Conservation (phyloP, 2,797 vertebrate genomes). For the Galaxias olidus region DNA sequence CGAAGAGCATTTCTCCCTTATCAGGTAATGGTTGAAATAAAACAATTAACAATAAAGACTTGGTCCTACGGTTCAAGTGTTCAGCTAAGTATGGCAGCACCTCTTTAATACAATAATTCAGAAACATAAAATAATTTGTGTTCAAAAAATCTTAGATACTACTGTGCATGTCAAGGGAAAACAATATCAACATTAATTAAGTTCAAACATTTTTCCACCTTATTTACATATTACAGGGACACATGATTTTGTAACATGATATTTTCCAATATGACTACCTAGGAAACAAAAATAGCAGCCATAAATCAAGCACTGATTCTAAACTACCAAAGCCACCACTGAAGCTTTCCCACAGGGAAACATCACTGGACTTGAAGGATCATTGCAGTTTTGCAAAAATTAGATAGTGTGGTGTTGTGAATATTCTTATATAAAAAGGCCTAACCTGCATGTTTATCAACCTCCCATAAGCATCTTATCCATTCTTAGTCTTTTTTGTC, state of each 20-base stretch:
- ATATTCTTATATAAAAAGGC: slow-evolving; percentile 26
- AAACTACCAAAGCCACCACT: slow-evolving; percentile 1
- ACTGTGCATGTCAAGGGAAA: slow-evolving; percentile 14
- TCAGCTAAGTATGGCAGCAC: too few species aligned
- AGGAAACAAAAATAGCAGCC: neutral
- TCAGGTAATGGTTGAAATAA: too few species aligned
- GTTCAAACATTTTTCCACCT: slow-evolving; percentile 29
- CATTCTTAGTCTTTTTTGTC: slow-evolving; percentile 56
- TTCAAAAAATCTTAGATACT: too few species aligned
- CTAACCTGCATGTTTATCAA: slow-evolving; percentile 9
- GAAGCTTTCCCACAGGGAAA: slow-evolving; percentile 8
- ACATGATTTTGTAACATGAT: slow-evolving; percentile 24
- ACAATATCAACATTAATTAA: slow-evolving; percentile 50
- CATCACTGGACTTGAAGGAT: slow-evolving; percentile 12
- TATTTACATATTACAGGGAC: slow-evolving; percentile 14
- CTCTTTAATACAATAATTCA: too few species aligned
- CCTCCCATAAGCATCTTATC: neutral
- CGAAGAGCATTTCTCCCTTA: too few species aligned
- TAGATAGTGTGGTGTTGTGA: slow-evolving; percentile 33
- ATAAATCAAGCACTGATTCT: slow-evolving; percentile 8
- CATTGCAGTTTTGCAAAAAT: slow-evolving; percentile 14
- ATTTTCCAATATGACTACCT: neutral
- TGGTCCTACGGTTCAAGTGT: too few species aligned
- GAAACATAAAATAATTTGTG: too few species aligned
- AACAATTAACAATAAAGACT: too few species aligned